Evolutionary conservation across 2,113 vertebrate species (phyloP), one percentile per base, ranked within the genome.

Genomic region (Pteronura brasiliensis): DNA sequence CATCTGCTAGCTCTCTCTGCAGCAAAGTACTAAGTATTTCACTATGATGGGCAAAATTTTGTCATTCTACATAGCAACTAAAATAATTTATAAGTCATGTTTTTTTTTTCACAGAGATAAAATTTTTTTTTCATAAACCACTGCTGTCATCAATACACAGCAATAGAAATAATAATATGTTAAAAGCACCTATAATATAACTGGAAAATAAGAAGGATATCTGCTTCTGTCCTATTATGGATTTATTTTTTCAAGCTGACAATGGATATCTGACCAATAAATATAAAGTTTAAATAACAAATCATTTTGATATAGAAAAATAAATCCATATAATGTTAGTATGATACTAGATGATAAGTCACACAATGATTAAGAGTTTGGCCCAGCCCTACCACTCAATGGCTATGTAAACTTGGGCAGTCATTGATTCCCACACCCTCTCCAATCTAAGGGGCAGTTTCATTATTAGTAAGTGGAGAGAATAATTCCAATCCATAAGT

Each of bases 11-110:
- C 2, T 72, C 89, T 76, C 42, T 96, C 27, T 61, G 69, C 25
- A 71, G 10, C 34, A 95, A 63, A 63, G 34, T 84, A 96, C 49
- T 49, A 90, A 79, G 59, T 94, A 36, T 84, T 97, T 90, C 52
- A 92, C 49, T 83, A 76, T 15, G 90, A 76, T 61, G 86, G 92
- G 74, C 42, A 96, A 91, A 90, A 90, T 9, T 85, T 0, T 11
- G 6, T 61, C 90, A 52, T 65, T 86, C 74, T 49, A 97, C 47
- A 81, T 10, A 27, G 52, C 81, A 49, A 93, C 23, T 34, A 14
- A 3, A 81, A 67, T 14, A 59, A 34, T 57, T 57, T 21, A 12
- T 4, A 72, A 77, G 31, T 23, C 63, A 9, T 42, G 42, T 23
- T 17, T 12, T 77, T 85, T 34, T 61, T 61, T 15, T 25, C 25